Base-by-base conservation (phyloP, 2,113 vertebrate species). In the Brachyistius frenatus region DNA sequence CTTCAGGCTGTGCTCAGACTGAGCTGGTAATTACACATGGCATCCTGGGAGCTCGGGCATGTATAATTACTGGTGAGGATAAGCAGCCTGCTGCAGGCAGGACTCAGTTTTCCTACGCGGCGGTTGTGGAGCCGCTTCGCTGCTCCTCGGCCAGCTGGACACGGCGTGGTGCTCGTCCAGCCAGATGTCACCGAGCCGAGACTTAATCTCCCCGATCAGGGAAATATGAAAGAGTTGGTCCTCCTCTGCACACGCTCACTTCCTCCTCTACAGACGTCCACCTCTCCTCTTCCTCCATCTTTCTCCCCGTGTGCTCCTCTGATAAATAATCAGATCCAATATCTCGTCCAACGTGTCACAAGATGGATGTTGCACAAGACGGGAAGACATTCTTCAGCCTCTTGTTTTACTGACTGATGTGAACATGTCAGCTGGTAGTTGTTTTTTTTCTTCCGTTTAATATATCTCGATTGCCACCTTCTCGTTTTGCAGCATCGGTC, bases 1-100 rank as follows among this genome's bases (percentile, higher is more conserved):
- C 90, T 89, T 78, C 16, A 83, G 91, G 86, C 85, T 72, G 81
- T 16, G 69, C 80, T 88, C 71, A 84, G 80, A 86, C 83, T 62
- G 70, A 64, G 76, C 86, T 88, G 69, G 85, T 94, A 92, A 92
- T 93, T 92, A 92, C 88, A 88, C 89, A 72, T 78, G 81, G 81
- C 90, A 90, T 93, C 85, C 85, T 86, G 88, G 88, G 91, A 92
- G 81, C 81, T 83, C 83, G 91, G 86, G 85, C 90, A 88, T 83
- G 81, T 86, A 85, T 90, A 92, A 92, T 92, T 89, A 92, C 85
- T 90, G 84, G 78, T 74, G 55, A 82, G 66, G 81, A 86, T 86
- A 74, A 89, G 84, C 84, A 78, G 70, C 71, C 79, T 86, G 83
- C 87, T 85, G 83, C 84, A 89, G 83, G 86, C 88, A 84, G 84